These are phyloP conservation scores for Anas bahamensis DNA, from an alignment of 2,797 vertebrate genomes.

Conservation along the genomic window DNA sequence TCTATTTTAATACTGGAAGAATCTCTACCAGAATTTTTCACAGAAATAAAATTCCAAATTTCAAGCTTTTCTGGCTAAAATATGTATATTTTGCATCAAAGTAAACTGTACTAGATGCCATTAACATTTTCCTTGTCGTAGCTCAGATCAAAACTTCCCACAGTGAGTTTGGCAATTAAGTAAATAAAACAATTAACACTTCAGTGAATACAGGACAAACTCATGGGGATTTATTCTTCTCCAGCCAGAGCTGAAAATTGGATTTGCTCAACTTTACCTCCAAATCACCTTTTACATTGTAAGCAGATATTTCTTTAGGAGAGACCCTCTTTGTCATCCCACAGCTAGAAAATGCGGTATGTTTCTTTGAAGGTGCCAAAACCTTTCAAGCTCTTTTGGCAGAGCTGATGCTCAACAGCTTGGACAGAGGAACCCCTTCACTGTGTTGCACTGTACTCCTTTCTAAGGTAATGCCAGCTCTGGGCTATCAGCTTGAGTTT, in stretches of 20 bases:
- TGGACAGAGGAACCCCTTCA: background rate
- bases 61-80: background rate
- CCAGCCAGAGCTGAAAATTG: background rate
- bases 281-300: background rate
- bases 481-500: background rate
- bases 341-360: background rate
- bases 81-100: background rate
- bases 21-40: background rate
- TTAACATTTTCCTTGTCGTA: background rate
- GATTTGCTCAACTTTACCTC: background rate
- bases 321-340: background rate
- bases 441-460: background rate
- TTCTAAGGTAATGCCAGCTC: background rate
- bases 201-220: background rate
- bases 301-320: background rate
- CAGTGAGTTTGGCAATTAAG: background rate
- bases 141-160: background rate
- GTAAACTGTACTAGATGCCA: background rate
- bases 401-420: background rate
- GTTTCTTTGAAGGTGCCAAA: background rate
- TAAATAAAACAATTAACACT: constrained; percentile 5
- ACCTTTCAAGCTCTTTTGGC: background rate
- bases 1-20: background rate
- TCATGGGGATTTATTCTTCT: background rate
- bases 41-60: background rate